Base-by-base conservation (phyloP, 2,888 invertebrate species). In the Pseudoips prasinana region DNA sequence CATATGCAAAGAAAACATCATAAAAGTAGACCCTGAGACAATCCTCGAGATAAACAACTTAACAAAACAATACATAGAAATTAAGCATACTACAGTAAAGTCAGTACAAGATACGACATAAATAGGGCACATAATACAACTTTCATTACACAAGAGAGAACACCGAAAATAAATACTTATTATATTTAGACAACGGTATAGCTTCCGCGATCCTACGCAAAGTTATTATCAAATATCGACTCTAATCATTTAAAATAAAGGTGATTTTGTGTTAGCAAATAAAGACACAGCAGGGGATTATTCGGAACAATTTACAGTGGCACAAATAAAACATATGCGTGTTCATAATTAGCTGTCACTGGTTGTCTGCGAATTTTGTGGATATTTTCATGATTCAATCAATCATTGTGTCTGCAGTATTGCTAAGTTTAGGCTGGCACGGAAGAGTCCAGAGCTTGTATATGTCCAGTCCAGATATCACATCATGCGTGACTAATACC, bases 121-220 rank as follows among this genome's bases (percentile, higher is more conserved):
- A 52, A 61, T 53, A 46, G 42, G 42, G 25, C 50, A 58, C 40
- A 51, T 39, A 52, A 51, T 50, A 53, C 55, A 53, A 52, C 51
- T 48, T 41, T 39, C 50, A 54, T 47, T 58, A 56, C 51, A 50
- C 44, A 33, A 50, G 46, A 56, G 48, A 70, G 49, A 51, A 49
- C 54, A 39, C 40, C 62, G 48, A 67, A 14, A 14, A 14, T 14
- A 70, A 70, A 70, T 63, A 59, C 59, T 57, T 64, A 64, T 64
- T 68, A 71, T 72, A 71, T 74, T 73, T 70, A 73, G 64, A 64
- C 57, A 58, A 46, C 52, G 55, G 48, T 49, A 58, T 56, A 58
- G 64, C 70, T 73, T 73, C 73, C 73, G 72, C 73, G 58, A 64
- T 68, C 58, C 54, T 65, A 52, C 51, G 46, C 33, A 38, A 43